These are phyloP conservation scores for Mastomys natalensis DNA, from an alignment of 2,113 vertebrate genomes.

Conservation along the genomic window DNA sequence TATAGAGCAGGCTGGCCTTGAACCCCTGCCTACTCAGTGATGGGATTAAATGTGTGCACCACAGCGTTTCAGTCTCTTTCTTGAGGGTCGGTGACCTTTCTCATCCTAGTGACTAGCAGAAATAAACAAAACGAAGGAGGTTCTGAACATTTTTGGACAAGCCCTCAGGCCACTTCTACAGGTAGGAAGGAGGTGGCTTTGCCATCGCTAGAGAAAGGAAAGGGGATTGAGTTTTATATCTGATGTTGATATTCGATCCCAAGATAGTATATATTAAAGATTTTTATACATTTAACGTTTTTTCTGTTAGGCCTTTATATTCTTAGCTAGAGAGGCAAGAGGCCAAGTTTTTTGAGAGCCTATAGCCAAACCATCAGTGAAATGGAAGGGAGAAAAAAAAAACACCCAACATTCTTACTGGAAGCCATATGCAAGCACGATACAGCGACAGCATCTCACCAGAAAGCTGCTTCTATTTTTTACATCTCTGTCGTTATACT, in stretches of 20 bases:
- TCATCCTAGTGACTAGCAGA: background rate
- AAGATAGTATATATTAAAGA: constrained; percentile 58
- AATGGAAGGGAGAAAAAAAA: background rate
- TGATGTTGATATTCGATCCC: constrained; percentile 40
- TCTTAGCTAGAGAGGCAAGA: constrained; percentile 69
- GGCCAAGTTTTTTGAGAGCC: constrained; percentile 61
- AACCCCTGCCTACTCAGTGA: background rate
- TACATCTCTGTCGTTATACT: constrained; percentile 59
- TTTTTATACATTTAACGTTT: constrained; percentile 61
- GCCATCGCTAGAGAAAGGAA: background rate
- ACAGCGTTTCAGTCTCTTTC: background rate
- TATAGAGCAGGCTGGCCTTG: background rate
- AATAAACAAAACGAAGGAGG: background rate
- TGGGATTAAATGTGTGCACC: background rate
- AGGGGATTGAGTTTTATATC: constrained; percentile 15
- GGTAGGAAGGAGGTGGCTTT: background rate
- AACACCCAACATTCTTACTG: background rate
- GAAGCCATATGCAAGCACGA: constrained; percentile 65
- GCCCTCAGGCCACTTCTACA: background rate
- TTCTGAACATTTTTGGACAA: background rate
- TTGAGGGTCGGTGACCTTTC: background rate
- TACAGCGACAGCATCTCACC: constrained; percentile 19
- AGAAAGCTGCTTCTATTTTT: constrained; percentile 70
- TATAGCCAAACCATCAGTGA: constrained; percentile 63
- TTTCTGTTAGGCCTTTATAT: constrained; percentile 57